phyloP scores from a whole-genome alignment of 2,113 vertebrate species.

The Lasiurus cinereus region DNA sequence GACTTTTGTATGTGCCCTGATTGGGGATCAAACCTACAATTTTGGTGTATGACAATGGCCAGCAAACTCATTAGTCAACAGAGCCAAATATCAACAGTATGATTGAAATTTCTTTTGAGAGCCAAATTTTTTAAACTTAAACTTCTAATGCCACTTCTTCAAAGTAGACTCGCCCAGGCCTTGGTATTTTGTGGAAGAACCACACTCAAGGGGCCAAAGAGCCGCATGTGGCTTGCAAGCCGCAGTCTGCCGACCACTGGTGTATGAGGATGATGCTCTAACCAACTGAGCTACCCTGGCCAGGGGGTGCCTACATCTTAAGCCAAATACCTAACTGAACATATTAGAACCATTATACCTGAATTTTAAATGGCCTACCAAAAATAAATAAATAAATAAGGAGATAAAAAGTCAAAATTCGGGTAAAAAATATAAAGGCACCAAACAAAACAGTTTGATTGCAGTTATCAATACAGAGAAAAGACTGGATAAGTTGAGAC shows the following conservation, averaged over 20 bases:
- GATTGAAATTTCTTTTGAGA: too few species aligned
- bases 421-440: conserved; percentile 34
- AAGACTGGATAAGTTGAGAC: background rate
- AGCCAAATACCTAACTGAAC: too few species aligned
- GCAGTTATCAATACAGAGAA: background rate
- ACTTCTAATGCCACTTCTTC: too few species aligned
- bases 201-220: too few species aligned
- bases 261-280: background rate
- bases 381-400: too few species aligned
- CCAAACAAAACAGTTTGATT: background rate
- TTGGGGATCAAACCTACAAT: background rate
- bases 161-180: too few species aligned
- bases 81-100: too few species aligned
- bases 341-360: background rate
- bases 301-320: too few species aligned
- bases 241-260: background rate
- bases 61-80: too few species aligned
- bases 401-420: background rate
- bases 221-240: too few species aligned
- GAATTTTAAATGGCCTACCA: background rate
- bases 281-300: background rate
- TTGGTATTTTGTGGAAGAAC: too few species aligned
- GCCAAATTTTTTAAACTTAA: too few species aligned
- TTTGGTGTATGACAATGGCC: background rate
- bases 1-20: background rate